Evolutionary conservation across 2,888 invertebrate species (phyloP), one percentile per base, ranked within the genome.

Genomic region (Yponomeuta plumbellus): DNA sequence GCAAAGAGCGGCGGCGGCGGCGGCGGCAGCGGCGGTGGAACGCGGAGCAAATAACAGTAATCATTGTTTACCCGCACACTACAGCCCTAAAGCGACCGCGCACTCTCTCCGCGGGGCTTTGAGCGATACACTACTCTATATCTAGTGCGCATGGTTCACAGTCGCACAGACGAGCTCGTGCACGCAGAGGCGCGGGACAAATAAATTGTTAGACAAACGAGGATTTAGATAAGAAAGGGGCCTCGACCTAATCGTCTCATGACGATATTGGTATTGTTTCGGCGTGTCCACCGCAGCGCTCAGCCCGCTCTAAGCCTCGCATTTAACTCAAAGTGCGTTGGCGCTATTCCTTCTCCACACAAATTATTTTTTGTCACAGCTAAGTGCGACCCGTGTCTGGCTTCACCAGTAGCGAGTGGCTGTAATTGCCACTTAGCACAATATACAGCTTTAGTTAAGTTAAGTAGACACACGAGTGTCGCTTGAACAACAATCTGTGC

Each of bases 141-240:
- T 1, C 17, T 17, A 52, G 44, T 4, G 44, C 44, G 5, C 44
- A 52, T 1, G 17, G 44, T 5, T 17, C 44, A 52, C 4, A 52
- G 44, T 52, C 17, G 44, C 13, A 17, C 3, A 52, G 44, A 34
- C 8, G 34, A 34, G 17, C 44, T 17, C 44, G 17, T 52, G 44
- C 44, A 2, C 44, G 44, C 44, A 17, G 17, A 52, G 3, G 44
- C 44, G 44, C 44, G 44, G 44, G 44, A 52, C 44, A 52, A 52
- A 52, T 52, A 52, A 13, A 52, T 52, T 52, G 44, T 52, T 52
- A 52, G 44, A 52, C 44, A 52, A 52, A 52, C 44, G 44, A 52
- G 44, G 44, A 52, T 52, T 52, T 52, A 52, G 44, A 52, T 52
- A 52, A 52, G 44, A 52, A 52, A 52, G 44, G 44, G 44, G 44